Percentiles rank a stretch among this genome's conserved stretches.
phyloP scores from a whole-genome alignment of 2,113 vertebrate genomes.

The Hassar affinis region DNA sequence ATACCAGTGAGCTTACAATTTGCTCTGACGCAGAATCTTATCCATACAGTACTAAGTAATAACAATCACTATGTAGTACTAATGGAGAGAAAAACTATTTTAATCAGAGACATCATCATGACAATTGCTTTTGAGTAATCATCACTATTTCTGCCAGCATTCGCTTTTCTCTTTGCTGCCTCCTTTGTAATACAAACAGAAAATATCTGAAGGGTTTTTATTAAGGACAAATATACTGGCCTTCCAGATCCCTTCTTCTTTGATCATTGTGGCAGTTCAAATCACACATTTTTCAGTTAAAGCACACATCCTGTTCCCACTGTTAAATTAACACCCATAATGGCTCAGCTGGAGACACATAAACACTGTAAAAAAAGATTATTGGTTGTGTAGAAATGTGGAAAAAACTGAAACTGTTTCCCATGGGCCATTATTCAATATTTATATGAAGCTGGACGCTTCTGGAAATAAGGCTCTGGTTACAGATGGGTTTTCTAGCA shows the following conservation, averaged over 20 bases:
- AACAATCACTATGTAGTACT: neutral
- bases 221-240: neutral
- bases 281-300: neutral
- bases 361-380: neutral
- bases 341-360: neutral
- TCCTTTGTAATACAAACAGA: neutral
- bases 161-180: neutral
- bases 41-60: neutral
- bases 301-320: neutral
- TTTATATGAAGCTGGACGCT: neutral
- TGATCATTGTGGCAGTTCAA: neutral
- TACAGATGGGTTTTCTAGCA: constrained; percentile 20
- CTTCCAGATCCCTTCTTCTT: neutral
- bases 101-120: neutral
- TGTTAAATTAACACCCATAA: neutral
- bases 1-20: neutral
- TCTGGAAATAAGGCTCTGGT: neutral
- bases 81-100: neutral
- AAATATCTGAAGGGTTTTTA: neutral
- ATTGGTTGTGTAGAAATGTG: neutral
- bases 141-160: neutral
- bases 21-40: neutral
- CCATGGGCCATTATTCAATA: neutral
- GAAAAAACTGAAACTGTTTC: neutral
- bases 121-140: neutral